Base-by-base conservation (phyloP, 2,888 invertebrate genomes). In the Eilema caniola region DNA sequence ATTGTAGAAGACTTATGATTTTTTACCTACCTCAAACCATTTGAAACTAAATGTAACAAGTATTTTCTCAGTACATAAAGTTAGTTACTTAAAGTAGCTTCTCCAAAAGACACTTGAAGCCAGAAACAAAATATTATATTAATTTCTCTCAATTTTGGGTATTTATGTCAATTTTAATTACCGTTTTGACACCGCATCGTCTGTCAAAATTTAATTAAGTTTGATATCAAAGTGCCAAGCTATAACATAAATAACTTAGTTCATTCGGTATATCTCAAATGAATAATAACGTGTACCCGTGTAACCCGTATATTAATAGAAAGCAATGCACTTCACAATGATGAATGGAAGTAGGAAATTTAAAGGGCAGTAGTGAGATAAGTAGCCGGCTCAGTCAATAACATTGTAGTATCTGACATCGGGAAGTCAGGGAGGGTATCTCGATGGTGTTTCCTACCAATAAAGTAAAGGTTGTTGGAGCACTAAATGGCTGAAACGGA, bases 281-380 rank as follows among this genome's bases (percentile, higher is more conserved):
- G 71, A 80, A 80, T 75, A 41, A 4, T 41, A 41, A 41, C 69
- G 74, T 67, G 56, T 70, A 37, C 62, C 37, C 37, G 10, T 53
- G 53, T 53, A 53, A 53, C 53, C n/a, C 24, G 67, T 71, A 47
- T 80, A 83, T 77, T 83, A 83, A 86, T 85, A 85, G 85, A 85
- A 86, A 85, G 81, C 83, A 80, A 83, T 80, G 80, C 85, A 85
- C 81, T 86, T 82, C 78, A 80, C 71, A 76, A 86, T 86, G 87
- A 89, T 85, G 78, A 86, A 89, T 86, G 83, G 61, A 77, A 76
- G 78, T 75, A 69, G 87, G 85, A 89, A 87, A 86, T 85, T 85
- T 78, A 77, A 79, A 78, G 83, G 81, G 81, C 85, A 83, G 80
- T 75, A 76, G 79, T 76, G 81, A 84, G 74, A 81, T 78, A 80